phyloP scores from a whole-genome alignment of 2,113 vertebrate species.

The Chaenocephalus aceratus region DNA sequence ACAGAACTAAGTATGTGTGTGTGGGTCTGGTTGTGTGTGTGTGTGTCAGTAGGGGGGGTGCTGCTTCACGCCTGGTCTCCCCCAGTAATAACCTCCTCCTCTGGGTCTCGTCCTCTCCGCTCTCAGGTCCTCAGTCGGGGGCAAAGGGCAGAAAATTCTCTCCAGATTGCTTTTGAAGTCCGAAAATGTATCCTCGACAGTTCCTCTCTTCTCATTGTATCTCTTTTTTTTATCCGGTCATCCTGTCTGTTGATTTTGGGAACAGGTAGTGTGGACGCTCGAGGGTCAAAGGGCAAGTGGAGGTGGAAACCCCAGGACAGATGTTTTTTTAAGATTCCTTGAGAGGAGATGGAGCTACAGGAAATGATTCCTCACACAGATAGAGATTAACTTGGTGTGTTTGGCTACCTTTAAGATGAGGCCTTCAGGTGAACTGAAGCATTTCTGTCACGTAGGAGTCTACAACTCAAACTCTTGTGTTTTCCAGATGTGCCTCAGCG shows the following conservation, averaged over 20 bases:
- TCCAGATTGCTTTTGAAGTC: slow-evolving; percentile 93
- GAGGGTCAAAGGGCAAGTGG: slow-evolving; percentile 85
- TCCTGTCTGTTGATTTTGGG: slow-evolving; percentile 76
- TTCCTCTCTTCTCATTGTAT: slow-evolving; percentile 73
- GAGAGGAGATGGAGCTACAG: slow-evolving; percentile 15
- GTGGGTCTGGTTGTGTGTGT: slow-evolving; percentile 47
- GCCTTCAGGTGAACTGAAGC: neutral
- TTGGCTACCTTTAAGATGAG: slow-evolving; percentile 22
- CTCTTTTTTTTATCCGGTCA: slow-evolving; percentile 80
- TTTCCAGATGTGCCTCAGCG: slow-evolving; percentile 92
- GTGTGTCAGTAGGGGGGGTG: slow-evolving; percentile 40
- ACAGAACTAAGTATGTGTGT: slow-evolving; percentile 56
- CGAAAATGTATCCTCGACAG: slow-evolving; percentile 87
- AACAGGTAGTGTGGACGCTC: slow-evolving; percentile 65
- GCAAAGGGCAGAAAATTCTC: slow-evolving; percentile 94
- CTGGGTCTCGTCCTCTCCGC: slow-evolving; percentile 88
- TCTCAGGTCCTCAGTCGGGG: slow-evolving; percentile 86
- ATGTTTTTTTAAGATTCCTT: slow-evolving; percentile 56
- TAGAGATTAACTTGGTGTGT: slow-evolving; percentile 26
- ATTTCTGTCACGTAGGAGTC: slow-evolving; percentile 1
- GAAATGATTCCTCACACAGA: slow-evolving; percentile 56
- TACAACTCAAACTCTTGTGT: neutral
- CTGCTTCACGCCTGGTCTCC: slow-evolving; percentile 89
- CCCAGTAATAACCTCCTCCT: slow-evolving; percentile 90
- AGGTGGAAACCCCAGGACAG: slow-evolving; percentile 83